Evolutionary conservation across 2,113 vertebrate genomes (phyloP).

Genomic region (Megaceryle maxima): DNA sequence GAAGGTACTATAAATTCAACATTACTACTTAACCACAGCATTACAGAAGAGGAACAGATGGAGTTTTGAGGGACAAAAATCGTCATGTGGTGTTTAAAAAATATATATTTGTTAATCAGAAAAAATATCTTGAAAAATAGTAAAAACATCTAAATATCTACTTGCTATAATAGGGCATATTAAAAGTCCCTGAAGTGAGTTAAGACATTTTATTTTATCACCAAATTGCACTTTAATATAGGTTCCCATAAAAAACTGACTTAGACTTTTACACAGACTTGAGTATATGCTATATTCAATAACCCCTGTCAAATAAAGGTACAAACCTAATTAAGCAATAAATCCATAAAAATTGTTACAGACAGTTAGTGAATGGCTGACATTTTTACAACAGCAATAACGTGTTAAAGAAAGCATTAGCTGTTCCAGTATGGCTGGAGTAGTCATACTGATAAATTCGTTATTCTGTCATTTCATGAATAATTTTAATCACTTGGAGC

Average conservation of each 20-base stretch:
- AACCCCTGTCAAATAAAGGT: constrained; percentile 59
- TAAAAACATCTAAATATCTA: not conserved
- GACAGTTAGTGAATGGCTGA: constrained; percentile 37
- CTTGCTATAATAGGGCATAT: not conserved
- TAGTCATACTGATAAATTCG: constrained; percentile 4
- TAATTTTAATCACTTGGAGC: not conserved
- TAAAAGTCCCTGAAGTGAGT: constrained; percentile 15
- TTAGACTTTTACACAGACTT: constrained; percentile 28
- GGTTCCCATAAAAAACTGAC: constrained; percentile 19
- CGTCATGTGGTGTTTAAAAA: not conserved
- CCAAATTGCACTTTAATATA: constrained; percentile 42
- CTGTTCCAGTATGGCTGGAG: not conserved
- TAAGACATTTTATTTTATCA: constrained; percentile 28
- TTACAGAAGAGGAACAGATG: not conserved
- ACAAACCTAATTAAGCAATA: constrained; percentile 68
- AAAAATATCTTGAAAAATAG: not conserved
- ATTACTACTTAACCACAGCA: not conserved
- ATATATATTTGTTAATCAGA: not conserved
- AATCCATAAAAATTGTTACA: constrained; percentile 60
- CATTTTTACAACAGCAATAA: constrained; percentile 48
- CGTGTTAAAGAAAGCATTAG: constrained; percentile 36
- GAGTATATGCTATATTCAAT: constrained; percentile 27
- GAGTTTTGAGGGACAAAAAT: not conserved
- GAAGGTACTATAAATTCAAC: not conserved
- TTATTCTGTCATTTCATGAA: not conserved